These are phyloP conservation scores for Diadophis punctatus DNA, from an alignment of 2,113 vertebrate genomes.

Conservation along the genomic window DNA sequence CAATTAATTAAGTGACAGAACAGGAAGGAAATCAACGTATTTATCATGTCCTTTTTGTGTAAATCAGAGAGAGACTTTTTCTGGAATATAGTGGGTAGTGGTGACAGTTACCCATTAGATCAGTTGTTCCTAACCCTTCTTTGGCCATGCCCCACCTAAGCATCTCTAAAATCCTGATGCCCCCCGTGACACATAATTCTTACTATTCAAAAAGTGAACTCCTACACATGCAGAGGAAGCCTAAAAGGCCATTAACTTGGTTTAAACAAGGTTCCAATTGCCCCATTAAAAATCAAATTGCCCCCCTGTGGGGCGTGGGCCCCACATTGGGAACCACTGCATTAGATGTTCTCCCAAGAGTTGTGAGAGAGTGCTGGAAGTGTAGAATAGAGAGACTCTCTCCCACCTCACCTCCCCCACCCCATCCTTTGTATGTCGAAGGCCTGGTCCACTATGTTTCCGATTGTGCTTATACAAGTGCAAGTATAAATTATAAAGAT, in stretches of 20 bases:
- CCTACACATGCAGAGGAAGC: too few species aligned
- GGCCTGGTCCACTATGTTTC: not conserved
- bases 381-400: not conserved
- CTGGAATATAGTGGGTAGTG: not conserved
- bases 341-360: not conserved
- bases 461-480: not conserved
- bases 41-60: not conserved
- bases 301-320: too few species aligned
- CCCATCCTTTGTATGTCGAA: not conserved
- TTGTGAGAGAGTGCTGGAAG: not conserved
- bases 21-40: not conserved
- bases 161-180: too few species aligned
- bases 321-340: too few species aligned
- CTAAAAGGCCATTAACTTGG: too few species aligned
- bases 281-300: too few species aligned
- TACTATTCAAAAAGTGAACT: too few species aligned
- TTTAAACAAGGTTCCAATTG: too few species aligned
- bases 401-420: rapidly evolving
- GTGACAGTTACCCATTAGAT: not conserved
- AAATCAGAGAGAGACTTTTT: not conserved
- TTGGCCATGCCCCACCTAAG: too few species aligned
- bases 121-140: too few species aligned
- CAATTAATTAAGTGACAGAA: not conserved
- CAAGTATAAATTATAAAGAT: not conserved
- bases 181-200: too few species aligned